phyloP scores from a whole-genome alignment of 1,140 invertebrate species.

The Hylaeus volcanicus region DNA sequence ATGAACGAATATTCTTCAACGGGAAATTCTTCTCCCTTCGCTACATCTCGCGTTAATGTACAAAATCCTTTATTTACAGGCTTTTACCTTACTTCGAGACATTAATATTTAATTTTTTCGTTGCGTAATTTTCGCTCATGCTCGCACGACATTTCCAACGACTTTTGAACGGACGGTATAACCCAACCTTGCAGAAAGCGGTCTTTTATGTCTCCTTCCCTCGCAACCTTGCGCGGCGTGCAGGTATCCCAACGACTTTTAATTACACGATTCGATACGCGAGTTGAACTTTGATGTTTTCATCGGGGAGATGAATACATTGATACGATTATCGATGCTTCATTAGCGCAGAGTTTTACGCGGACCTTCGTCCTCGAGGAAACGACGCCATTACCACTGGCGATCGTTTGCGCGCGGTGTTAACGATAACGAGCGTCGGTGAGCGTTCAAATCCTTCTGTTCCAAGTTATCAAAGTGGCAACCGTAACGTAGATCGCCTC shows the following conservation, averaged over 20 bases:
- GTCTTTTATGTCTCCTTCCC: too few species aligned
- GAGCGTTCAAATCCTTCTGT: slow-evolving; percentile 5
- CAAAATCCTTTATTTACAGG: too few species aligned
- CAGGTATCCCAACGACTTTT: slow-evolving; percentile 35
- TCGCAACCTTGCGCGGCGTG: slow-evolving; percentile 3
- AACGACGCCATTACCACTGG: neutral
- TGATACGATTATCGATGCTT: neutral
- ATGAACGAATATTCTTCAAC: too few species aligned
- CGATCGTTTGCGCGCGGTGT: slow-evolving; percentile 12
- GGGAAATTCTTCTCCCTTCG: too few species aligned
- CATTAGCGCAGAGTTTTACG: neutral
- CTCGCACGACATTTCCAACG: neutral
- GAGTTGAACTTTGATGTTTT: neutral
- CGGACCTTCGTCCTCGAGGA: neutral
- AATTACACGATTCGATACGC: slow-evolving; percentile 30
- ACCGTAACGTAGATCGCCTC: neutral
- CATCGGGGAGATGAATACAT: neutral
- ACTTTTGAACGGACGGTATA: neutral
- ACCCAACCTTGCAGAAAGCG: neutral
- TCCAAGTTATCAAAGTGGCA: neutral
- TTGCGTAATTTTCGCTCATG: too few species aligned
- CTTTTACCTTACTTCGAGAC: too few species aligned
- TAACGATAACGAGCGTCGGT: neutral
- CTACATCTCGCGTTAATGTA: too few species aligned
- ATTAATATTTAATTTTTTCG: too few species aligned